Conservation (phyloP, 2,113 vertebrate genomes). For the Rhea pennata region DNA sequence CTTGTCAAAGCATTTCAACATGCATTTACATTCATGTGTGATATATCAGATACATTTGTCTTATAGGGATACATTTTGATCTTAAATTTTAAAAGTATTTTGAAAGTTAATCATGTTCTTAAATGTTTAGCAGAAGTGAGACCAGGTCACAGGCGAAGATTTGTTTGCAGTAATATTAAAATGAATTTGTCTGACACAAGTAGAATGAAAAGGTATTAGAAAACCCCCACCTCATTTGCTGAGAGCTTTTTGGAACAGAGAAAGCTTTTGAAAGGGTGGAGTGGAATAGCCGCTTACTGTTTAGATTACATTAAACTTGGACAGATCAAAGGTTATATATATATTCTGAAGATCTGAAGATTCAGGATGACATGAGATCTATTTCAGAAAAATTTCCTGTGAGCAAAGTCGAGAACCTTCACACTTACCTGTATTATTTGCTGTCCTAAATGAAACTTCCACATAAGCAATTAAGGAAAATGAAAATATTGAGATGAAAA, state of each 20-base stretch:
- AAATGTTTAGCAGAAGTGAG: background rate
- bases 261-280: constrained; percentile 27
- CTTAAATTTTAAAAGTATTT: background rate
- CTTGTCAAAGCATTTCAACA: background rate
- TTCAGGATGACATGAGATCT: background rate
- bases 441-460: background rate
- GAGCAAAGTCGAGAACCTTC: background rate
- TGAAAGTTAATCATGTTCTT: constrained; percentile 23
- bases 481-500: constrained; percentile 23
- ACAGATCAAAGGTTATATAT: background rate
- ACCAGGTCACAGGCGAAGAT: background rate
- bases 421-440: constrained; percentile 14
- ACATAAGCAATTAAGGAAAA: background rate
- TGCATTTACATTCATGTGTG: background rate
- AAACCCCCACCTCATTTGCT: background rate
- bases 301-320: constrained; percentile 21
- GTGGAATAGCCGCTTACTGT: constrained; percentile 24
- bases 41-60: background rate
- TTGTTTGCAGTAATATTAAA: constrained; percentile 10
- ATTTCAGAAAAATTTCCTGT: constrained; percentile 22
- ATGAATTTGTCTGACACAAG: background rate
- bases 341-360: background rate
- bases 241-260: background rate
- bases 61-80: background rate
- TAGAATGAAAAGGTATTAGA: constrained; percentile 1